Base-by-base conservation (phyloP, 53 echinoderm and acorn worm genomes). In the Antedon mediterranea region DNA sequence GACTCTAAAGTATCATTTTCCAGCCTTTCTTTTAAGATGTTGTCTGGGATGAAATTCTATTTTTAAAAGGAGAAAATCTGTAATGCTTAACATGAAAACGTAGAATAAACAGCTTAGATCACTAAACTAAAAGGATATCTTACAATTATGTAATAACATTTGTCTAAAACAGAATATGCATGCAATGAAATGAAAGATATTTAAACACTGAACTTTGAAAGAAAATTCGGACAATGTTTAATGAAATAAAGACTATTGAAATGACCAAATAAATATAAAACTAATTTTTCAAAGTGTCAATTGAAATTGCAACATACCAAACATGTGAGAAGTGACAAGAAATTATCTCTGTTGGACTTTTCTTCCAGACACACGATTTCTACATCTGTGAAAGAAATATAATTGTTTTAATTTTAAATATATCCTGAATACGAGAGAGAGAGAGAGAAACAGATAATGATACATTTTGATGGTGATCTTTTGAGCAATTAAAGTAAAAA, bases 1-100 rank as follows among this genome's bases (percentile, higher is more conserved):
- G 90, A 82, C 30, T 88, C 97, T 32, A 97, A 78, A 0, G 92
- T 92, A 32, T 97, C 97, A 78, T 91, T 85, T 75, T 97, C 97
- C 33, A 97, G 81, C 29, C 97, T 82, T 76, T 97, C 97, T 41
- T 92, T 97, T 33, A 97, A 74, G 0, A 92, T 72, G 13, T 85
- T 77, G 7, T 76, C 89, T 26, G 83, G 82, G 29, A 97, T 71
- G 77, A 91, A 88, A 14, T 85, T 84, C 95, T 95, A 81, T 9
- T 72, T 71, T 31, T 33, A 4, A 44, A 37, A 37, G 4, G 37
- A 6, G 29, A 30, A 29, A 71, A 78, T 78, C 28, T 78, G 15
- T 71, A 71, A 71, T 20, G 30, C 31, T 8, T 27, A 4, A 70
- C 6, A 5, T 29, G 4, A 30, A 71, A 13, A 4, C 0, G 4